Conservation (phyloP, 2,113 vertebrate species). For the Gadus macrocephalus region DNA sequence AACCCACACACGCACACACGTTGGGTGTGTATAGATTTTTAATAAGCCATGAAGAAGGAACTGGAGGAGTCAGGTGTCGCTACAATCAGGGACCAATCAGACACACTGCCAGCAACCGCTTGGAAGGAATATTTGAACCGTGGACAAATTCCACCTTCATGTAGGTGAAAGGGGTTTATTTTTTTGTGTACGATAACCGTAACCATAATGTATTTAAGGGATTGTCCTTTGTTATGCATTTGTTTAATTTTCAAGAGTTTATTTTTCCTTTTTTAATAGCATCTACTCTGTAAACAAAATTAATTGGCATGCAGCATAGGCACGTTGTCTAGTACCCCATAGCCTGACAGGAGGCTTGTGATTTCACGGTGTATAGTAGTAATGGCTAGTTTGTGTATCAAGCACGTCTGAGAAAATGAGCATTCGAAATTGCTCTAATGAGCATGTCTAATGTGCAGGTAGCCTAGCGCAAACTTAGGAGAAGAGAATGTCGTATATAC, state of each 20-base stretch:
- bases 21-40: background rate
- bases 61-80: no score
- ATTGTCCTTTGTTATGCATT: no score
- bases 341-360: background rate
- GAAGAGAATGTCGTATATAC: no score
- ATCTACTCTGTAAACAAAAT: background rate
- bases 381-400: background rate
- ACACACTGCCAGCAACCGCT: no score
- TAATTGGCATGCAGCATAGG: background rate
- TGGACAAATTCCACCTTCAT: no score
- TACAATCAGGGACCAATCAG: no score
- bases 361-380: background rate
- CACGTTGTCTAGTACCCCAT: background rate
- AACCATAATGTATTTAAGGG: no score
- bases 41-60: background rate
- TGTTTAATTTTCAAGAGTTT: no score
- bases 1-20: background rate
- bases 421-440: background rate
- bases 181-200: no score
- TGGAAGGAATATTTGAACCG: no score
- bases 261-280: background rate
- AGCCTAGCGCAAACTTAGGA: background rate
- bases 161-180: no score
- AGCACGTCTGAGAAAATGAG: background rate
- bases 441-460: background rate